Base-by-base conservation (phyloP, 2,797 vertebrate genomes). In the Melanotaenia pygmaea region DNA sequence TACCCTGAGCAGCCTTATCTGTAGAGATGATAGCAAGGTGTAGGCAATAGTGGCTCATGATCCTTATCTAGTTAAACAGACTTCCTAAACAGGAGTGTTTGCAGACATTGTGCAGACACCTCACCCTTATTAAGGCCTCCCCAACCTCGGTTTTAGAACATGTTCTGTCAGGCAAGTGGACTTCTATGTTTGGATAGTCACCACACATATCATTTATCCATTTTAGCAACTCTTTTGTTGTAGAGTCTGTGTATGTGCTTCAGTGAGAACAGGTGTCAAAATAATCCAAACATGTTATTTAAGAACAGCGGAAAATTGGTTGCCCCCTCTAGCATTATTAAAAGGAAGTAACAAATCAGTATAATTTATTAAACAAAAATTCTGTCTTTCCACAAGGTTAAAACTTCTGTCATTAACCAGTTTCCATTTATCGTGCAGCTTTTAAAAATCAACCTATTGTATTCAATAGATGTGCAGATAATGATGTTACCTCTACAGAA, bases 81-180 rank as follows among this genome's bases (percentile, higher is more conserved):
- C 88, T 86, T 88, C 81, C 83, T 83, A 74, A 70, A 83, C 58
- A 60, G 80, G 58, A 84, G 88, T 47, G 88, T 70, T 71, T 86
- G 54, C 79, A 76, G 82, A 89, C 45, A 2, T 14, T 37, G 59
- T 66, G 47, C 89, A 91, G 84, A 79, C 71, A 20, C 72, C 64
- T 87, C 66, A 64, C 32, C 79, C 86, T 79, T 82, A 86, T 86
- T 82, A 81, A 91, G 90, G 65, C 83, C 76, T 82, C 72, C 58
- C 16, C 61, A 30, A 51, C 34, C 63, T 74, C 75, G 54, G 66
- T 74, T 77, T 70, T 58, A 70, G 70, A 56, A 28, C 54, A 5
- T 37, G 57, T 73, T 81, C 38, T 59, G 59, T 80, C 16, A 1
- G 70, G 61, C 60, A 62, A 79, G 70, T 79, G 54, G 61, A 51